Evolutionary conservation across 2,888 invertebrate genomes (phyloP), one percentile per base, ranked within the genome.

Genomic region (Drosophila mimetica): DNA sequence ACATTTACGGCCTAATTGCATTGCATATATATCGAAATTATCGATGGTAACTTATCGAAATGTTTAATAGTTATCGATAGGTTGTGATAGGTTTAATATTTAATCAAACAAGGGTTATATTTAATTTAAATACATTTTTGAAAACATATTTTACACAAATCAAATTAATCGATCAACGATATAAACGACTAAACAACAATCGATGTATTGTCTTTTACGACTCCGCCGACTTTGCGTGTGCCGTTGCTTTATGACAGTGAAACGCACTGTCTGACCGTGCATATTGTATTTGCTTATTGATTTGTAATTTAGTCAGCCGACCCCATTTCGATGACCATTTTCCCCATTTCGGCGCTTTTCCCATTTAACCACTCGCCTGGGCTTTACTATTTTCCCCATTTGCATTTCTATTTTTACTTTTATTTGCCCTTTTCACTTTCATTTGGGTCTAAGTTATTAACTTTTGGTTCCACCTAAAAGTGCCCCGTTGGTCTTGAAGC

Each of bases 291-390:
- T 46, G 54, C 54, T 32, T 79, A 82, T 83, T 79, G 80, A 83
- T 79, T 79, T 83, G 80, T 79, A 63, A 79, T 82, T 82, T 79
- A 63, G 80, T 50, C 53, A 41, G 53, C 28, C 37, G 82, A 60
- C 79, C 79, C 60, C 54, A 69, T 53, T 79, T 66, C 25, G 22
- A 60, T 47, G 50, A 37, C 25, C 20, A 20, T 52, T 44, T 18
- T 20, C 42, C 18, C 41, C 55, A 36, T 48, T 55, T 36, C 34
- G 41, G 53, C 28, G 47, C 44, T 20, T 53, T 66, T 37, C 37
- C 65, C 39, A 39, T 39, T 66, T 57, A 37, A 44, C 34, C 51
- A 51, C 18, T 57, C 63, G 16, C 37, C 34, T 39, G 18, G 18
- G 39, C 30, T 41, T 52, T 39, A 20, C 44, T 39, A 30, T 30